Percentiles rank a stretch among this genome's conserved stretches.
Conservation (phyloP, 2,797 vertebrate genomes). For the Mycteria americana region DNA sequence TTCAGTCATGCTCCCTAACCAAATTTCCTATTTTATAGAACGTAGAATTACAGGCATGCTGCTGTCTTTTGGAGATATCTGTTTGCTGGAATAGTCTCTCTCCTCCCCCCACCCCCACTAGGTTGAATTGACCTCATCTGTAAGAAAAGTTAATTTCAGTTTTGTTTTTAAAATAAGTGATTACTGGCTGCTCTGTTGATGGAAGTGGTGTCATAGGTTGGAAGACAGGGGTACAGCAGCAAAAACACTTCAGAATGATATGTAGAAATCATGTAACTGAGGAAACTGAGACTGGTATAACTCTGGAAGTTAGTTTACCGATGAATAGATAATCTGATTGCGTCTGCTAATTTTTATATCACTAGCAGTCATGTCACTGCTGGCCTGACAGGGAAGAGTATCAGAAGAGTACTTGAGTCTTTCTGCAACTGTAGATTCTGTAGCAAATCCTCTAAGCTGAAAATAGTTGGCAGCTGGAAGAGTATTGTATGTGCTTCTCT, state of each 20-base stretch:
- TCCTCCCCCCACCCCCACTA: neutral
- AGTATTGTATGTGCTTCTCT: neutral
- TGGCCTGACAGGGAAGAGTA: neutral
- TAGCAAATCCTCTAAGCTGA: neutral
- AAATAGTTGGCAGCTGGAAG: neutral
- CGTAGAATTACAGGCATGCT: neutral
- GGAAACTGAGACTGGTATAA: neutral
- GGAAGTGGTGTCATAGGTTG: neutral
- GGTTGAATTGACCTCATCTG: neutral
- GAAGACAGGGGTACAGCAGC: neutral
- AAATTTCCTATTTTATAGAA: neutral
- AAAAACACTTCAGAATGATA: neutral
- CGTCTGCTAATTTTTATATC: neutral
- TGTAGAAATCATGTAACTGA: neutral
- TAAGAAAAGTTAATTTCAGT: neutral
- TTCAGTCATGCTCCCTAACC: neutral
- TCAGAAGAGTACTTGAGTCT: neutral
- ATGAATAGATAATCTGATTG: neutral
- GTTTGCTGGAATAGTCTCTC: neutral
- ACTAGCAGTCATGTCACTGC: neutral
- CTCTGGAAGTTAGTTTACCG: neutral
- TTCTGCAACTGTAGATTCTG: neutral
- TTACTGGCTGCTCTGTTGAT: neutral
- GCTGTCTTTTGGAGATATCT: neutral
- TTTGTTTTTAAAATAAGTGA: neutral